Percentiles rank a stretch among this genome's conserved stretches.
These are phyloP conservation scores for Triops longicaudatus DNA, from an alignment of 1,140 invertebrate genomes.

Conservation along the genomic window DNA sequence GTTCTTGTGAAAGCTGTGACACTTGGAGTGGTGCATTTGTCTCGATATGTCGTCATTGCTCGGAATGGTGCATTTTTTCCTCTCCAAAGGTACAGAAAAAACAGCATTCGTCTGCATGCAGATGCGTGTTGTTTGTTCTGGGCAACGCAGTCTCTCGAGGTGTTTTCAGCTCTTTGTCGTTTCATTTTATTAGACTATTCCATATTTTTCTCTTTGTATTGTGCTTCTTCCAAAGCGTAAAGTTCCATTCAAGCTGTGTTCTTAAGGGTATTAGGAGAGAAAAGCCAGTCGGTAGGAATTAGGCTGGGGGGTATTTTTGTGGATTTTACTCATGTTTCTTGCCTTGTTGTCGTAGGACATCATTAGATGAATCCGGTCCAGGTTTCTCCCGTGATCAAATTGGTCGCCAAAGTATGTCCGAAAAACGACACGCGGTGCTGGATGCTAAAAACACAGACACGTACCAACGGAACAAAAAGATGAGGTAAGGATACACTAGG, in stretches of 20 bases:
- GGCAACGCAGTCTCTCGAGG: neutral
- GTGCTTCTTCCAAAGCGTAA: neutral
- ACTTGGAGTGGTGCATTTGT: neutral
- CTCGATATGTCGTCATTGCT: neutral
- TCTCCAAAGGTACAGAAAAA: neutral
- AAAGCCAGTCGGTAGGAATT: neutral
- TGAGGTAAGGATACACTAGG: slow-evolving; percentile 45
- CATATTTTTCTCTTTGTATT: neutral
- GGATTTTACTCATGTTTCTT: slow-evolving; percentile 13
- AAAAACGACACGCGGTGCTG: slow-evolving; percentile 86
- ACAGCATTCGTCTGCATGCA: neutral
- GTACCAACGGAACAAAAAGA: slow-evolving; percentile 85
- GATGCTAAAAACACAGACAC: slow-evolving; percentile 92
- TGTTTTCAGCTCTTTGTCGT: neutral
- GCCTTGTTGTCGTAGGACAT: slow-evolving; percentile 45
- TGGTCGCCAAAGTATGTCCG: slow-evolving; percentile 92
- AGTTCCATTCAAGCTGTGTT: neutral
- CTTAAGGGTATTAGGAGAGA: neutral
- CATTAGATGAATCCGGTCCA: slow-evolving; percentile 58
- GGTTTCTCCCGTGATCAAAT: slow-evolving; percentile 80
- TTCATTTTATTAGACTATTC: neutral
- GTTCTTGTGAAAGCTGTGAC: neutral
- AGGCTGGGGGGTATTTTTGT: neutral
- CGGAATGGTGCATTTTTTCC: neutral
- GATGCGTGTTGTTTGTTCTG: neutral